A percentile compares a stretch with the other conserved stretches of the same genome.
Evolutionary conservation across 2,888 invertebrate genomes (phyloP).

Genomic region (Acronicta alni): DNA sequence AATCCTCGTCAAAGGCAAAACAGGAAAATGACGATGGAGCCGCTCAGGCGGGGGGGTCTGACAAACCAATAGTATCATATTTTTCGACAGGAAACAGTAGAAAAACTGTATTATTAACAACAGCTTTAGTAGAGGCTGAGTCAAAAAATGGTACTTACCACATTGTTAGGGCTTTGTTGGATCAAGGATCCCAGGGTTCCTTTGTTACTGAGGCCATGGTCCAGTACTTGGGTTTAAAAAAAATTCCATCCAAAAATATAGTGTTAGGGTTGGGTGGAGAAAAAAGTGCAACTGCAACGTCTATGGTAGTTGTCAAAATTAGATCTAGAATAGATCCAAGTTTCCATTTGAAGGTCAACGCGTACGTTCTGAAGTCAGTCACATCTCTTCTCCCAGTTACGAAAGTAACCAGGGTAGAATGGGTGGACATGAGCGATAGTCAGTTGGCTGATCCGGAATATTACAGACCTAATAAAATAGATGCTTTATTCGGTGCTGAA

Average conservation of each 20-base stretch:
- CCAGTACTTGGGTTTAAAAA: slow-evolving; percentile 12
- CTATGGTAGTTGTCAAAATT: neutral
- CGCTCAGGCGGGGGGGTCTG: slow-evolving; percentile 1
- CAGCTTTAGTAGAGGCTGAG: slow-evolving; percentile 19
- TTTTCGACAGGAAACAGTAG: neutral
- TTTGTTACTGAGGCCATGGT: slow-evolving; percentile 46
- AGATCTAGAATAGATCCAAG: slow-evolving; percentile 7
- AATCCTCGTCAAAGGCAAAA: slow-evolving; percentile 1
- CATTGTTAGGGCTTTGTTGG: slow-evolving; percentile 44
- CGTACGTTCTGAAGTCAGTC: slow-evolving; percentile 13
- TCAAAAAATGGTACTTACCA: slow-evolving; percentile 23
- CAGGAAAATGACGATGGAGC: neutral
- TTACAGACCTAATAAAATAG: too few species aligned
- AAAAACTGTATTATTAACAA: slow-evolving; percentile 17
- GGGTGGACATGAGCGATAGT: slow-evolving; percentile 3
- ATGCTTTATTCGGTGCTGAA: too few species aligned
- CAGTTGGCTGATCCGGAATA: too few species aligned
- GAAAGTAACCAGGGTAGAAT: slow-evolving; percentile 8
- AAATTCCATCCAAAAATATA: neutral
- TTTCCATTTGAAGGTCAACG: slow-evolving; percentile 5
- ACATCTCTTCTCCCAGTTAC: slow-evolving; percentile 10
- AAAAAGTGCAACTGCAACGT: slow-evolving; percentile 3
- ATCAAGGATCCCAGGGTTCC: slow-evolving; percentile 53
- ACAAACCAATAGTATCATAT: neutral
- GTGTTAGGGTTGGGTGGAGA: slow-evolving; percentile 42